Evolutionary conservation across 1,140 invertebrate genomes (phyloP), one percentile per base, ranked within the genome.

Genomic region (Drosophila pectinifera): DNA sequence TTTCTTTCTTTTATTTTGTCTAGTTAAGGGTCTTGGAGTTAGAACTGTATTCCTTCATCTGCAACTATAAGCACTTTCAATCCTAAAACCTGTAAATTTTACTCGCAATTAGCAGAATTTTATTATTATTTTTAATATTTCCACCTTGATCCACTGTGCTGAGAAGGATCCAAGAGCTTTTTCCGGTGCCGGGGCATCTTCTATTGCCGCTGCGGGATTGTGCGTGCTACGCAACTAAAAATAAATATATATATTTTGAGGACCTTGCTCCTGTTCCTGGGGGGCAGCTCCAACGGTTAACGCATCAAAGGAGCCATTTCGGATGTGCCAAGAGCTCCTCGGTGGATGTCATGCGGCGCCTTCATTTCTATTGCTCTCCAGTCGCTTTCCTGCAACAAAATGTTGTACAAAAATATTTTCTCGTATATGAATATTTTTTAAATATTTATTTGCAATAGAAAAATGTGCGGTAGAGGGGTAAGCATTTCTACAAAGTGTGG

Each of bases 291-390:
- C 64, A 69, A 41, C 34, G 42, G 41, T 24, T 36, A 28, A 57
- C 68, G 68, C 65, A 70, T 70, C 68, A 70, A 70, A 70, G 68
- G 64, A 70, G 41, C 64, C 43, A 48, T 70, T 69, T 55, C 49
- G 67, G 67, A 70, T 70, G 49, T 70, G 49, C 31, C 41, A 57
- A 65, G 34, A 65, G 64, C 64, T 68, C 64, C 64, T 26, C 20
- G 26, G 67, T 56, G 49, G 65, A 57, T 70, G 64, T 70, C 68
- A 70, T 70, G 68, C 34, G 41, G 68, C 65, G 68, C 68, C 24
- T 70, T 70, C 41, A 69, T 34, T 70, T 70, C 49, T 20, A 70
- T 57, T 46, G 67, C 64, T 68, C 64, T 68, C 36, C 26, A 65
- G 59, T 42, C 49, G 61, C 43, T 24, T 24, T 24, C 8, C 24